phyloP scores from a whole-genome alignment of 2,888 invertebrate species.

The Lycophotia porphyrea region DNA sequence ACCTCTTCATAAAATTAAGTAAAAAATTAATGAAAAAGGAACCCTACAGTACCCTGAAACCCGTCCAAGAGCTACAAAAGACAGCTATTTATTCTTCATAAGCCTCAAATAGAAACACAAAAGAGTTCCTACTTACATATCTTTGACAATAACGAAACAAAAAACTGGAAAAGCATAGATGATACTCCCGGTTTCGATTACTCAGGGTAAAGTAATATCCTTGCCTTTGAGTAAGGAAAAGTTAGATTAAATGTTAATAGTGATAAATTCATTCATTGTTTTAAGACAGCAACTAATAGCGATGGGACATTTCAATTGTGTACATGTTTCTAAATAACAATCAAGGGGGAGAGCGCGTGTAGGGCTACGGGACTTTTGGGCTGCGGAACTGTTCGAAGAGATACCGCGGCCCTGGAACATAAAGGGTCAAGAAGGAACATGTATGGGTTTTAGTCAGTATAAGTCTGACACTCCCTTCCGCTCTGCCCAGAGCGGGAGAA shows the following conservation, averaged over 20 bases:
- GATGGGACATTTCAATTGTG: too few relatives aligned
- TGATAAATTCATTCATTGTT: conserved; percentile 1
- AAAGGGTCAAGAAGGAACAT: too few relatives aligned
- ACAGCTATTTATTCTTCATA: conserved; percentile 35
- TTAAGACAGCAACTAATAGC: not conserved
- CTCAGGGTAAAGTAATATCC: conserved; percentile 15
- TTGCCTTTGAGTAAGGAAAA: not conserved
- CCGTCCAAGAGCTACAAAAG: conserved; percentile 10
- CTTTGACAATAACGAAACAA: conserved; percentile 50
- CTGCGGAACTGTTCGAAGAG: too few relatives aligned
- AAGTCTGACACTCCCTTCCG: too few relatives aligned
- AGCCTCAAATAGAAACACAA: conserved; percentile 40
- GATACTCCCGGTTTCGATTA: conserved; percentile 31
- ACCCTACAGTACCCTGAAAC: not conserved
- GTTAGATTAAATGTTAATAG: not conserved
- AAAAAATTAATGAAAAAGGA: too few relatives aligned
- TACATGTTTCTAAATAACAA: too few relatives aligned
- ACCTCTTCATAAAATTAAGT: too few relatives aligned
- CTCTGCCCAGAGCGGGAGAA: too few relatives aligned
- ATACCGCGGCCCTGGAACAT: too few relatives aligned
- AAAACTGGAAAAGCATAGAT: conserved; percentile 43
- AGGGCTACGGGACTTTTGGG: too few relatives aligned
- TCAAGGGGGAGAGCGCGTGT: too few relatives aligned
- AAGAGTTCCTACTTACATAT: conserved; percentile 39
- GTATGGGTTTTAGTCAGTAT: too few relatives aligned